Evolutionary conservation across 2,797 vertebrate species (phyloP).

Genomic region (Sus cebifrons): DNA sequence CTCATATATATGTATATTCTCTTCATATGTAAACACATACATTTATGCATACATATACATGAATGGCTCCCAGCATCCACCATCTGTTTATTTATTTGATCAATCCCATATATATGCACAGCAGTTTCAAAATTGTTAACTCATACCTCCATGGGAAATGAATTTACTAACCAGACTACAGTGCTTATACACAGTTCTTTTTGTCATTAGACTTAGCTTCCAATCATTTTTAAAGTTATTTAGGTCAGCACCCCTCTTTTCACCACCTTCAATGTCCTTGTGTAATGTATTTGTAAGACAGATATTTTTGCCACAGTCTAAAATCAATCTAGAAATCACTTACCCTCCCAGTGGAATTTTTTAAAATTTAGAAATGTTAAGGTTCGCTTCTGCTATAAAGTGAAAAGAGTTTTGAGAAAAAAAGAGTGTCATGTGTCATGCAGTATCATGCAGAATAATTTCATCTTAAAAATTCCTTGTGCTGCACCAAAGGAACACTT

Average conservation of each 20-base stretch:
- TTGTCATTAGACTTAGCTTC: not conserved
- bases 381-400: not conserved
- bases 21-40: not conserved
- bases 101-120: not conserved
- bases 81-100: not conserved
- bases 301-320: not conserved
- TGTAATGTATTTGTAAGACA: not conserved
- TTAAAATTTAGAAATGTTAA: not conserved
- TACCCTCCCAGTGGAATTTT: not conserved
- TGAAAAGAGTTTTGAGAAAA: not conserved
- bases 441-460: not conserved
- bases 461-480: not conserved
- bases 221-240: constrained; percentile 37
- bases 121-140: not conserved
- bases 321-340: not conserved
- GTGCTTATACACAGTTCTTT: not conserved
- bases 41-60: too few species aligned
- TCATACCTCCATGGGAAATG: not conserved
- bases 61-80: not conserved
- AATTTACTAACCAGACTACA: not conserved
- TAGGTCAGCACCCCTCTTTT: not conserved
- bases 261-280: not conserved
- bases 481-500: not conserved
- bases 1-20: not conserved
- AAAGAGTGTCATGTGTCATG: not conserved